Evolutionary conservation across 2,888 invertebrate species (phyloP), one percentile per base, ranked within the genome.

Genomic region (Drosophila buzzatii): DNA sequence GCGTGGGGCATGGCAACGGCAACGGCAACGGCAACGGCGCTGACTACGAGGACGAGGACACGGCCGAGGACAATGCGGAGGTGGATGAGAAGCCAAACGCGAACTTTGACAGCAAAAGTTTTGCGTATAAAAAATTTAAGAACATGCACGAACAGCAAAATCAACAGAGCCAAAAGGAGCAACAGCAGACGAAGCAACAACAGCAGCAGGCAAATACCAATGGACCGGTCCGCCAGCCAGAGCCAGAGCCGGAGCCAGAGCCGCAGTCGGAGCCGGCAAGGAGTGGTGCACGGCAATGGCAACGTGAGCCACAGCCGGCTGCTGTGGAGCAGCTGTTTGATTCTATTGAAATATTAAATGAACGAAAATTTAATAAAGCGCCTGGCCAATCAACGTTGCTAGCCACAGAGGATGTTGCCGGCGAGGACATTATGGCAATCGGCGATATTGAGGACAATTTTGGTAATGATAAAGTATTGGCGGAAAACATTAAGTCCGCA

Each of bases 291-390:
- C 37, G 53, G 42, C 35, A 41, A 56, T 33, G 70, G 10, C 73
- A 80, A 23, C 63, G n/a, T 18, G 44, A 74, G 52, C 58, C 63
- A 44, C 69, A 61, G 58, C 45, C 9, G 35, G 69, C 67, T 58
- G 62, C 69, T 47, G 63, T 67, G 58, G 76, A 73, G 58, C 76
- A 77, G 70, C 83, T 85, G 76, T 76, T 81, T 71, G 86, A 90
- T 78, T 81, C 85, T 68, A 87, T 89, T 85, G 91, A 89, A 82
- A 82, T 81, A 83, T 85, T 85, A 82, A 82, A 83, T 80, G 91
- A 83, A 77, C 89, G 85, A 83, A 90, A 91, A 90, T 89, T 89
- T 85, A 90, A 90, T 90, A 91, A 91, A 81, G 85, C 77, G 56
- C 31, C 58, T 62, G 72, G 55, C 62, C 69, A 74, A 68, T 71